These are phyloP conservation scores for Calycopis cecrops DNA, from an alignment of 1,140 invertebrate genomes.

Conservation along the genomic window DNA sequence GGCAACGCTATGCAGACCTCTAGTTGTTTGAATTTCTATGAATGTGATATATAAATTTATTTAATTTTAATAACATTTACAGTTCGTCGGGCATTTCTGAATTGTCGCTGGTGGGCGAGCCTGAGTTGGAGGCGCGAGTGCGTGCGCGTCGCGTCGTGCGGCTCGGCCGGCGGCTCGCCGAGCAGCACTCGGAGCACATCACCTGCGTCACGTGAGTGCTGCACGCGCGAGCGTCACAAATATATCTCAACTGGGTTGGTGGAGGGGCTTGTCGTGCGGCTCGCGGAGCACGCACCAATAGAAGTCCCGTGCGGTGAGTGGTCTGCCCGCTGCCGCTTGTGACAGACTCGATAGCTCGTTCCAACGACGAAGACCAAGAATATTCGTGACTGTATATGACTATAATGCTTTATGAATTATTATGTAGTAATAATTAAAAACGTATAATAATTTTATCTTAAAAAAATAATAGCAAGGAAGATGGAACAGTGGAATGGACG, in stretches of 20 bases:
- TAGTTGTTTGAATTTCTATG: constrained; percentile 4
- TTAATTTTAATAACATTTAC: not conserved
- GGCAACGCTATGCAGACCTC: too few species aligned
- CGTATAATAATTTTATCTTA: too few species aligned
- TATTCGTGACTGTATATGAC: too few species aligned
- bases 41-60: too few species aligned
- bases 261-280: constrained; percentile 36
- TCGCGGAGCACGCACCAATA: constrained; percentile 28
- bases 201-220: constrained; percentile 31
- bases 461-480: constrained; percentile 30
- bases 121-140: constrained; percentile 42
- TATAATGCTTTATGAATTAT: too few species aligned
- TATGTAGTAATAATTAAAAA: too few species aligned
- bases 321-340: too few species aligned
- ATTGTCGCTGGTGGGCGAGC: constrained; percentile 31
- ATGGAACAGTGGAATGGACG: constrained; percentile 33
- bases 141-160: constrained; percentile 43
- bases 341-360: too few species aligned
- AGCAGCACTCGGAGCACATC: constrained; percentile 35
- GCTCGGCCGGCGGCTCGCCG: constrained; percentile 42
- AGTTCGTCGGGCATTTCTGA: constrained; percentile 22
- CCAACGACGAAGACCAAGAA: too few species aligned
- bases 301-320: too few species aligned
- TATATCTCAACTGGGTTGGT: too few species aligned
- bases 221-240: not conserved